Evolutionary conservation across 2,888 invertebrate species (phyloP).

Genomic region (Tribolium freemani): DNA sequence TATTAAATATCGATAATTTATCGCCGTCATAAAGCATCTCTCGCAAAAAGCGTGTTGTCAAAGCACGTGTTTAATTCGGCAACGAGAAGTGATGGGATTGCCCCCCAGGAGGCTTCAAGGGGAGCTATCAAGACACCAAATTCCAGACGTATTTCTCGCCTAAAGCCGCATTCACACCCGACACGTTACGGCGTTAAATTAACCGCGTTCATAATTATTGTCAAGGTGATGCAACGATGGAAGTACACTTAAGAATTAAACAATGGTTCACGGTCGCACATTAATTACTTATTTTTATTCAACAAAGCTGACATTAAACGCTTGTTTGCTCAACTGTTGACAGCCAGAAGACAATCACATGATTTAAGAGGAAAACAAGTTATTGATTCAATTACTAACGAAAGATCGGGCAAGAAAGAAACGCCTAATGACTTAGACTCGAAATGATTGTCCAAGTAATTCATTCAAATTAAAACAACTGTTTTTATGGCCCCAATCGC

Average conservation of each 20-base stretch:
- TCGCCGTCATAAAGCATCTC: slow-evolving; percentile 48
- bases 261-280: slow-evolving; percentile 40
- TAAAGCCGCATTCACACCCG: slow-evolving; percentile 30
- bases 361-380: slow-evolving; percentile 34
- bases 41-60: slow-evolving; percentile 51
- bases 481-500: too few relatives aligned
- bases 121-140: slow-evolving; percentile 54
- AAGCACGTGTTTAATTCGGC: slow-evolving; percentile 53
- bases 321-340: slow-evolving; percentile 29
- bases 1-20: slow-evolving; percentile 50
- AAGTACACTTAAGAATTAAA: slow-evolving; percentile 26
- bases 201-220: slow-evolving; percentile 23
- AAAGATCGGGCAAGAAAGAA: slow-evolving; percentile 2
- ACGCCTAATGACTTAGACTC: not conserved
- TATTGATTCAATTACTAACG: slow-evolving; percentile 31
- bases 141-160: slow-evolving; percentile 19
- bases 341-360: slow-evolving; percentile 35
- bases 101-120: slow-evolving; percentile 54
- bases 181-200: slow-evolving; percentile 9
- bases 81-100: slow-evolving; percentile 48
- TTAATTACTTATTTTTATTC: slow-evolving; percentile 33
- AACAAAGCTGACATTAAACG: slow-evolving; percentile 27
- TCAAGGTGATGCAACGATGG: slow-evolving; percentile 34
- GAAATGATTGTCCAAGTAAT: not conserved
- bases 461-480: not conserved